Percentiles rank a stretch among this genome's conserved stretches.
phyloP scores from a whole-genome alignment of 37 sponge, comb jelly and placozoan genomes.

The Sycon ciliatum region DNA sequence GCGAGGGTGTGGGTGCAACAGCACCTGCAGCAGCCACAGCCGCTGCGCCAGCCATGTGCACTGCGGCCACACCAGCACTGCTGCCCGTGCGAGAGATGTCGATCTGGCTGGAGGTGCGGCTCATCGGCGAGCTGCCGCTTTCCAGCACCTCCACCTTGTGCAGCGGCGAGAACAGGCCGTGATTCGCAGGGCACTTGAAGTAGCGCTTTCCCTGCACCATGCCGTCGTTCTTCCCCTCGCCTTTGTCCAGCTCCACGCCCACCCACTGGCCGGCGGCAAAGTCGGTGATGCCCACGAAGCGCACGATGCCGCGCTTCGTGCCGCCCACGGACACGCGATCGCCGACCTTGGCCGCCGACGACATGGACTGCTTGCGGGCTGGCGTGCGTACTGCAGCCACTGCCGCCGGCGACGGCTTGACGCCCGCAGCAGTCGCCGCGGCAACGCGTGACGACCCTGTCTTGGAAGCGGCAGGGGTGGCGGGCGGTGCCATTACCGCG shows the following conservation, averaged over 20 bases:
- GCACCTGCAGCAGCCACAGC: too few species aligned
- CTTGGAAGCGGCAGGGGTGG: not conserved
- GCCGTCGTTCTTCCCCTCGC: conserved; percentile 67
- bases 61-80: too few species aligned
- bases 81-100: too few species aligned
- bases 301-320: conserved; percentile 36
- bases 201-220: conserved; percentile 49
- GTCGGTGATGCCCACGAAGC: conserved; percentile 30
- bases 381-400: not conserved
- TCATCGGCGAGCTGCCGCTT: conserved; percentile 26
- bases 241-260: conserved; percentile 80
- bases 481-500: too few species aligned
- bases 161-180: conserved; percentile 79
- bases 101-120: conserved; percentile 38
- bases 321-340: conserved; percentile 64
- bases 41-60: too few species aligned
- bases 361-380: not conserved
- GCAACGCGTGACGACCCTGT: too few species aligned
- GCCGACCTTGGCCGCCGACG: conserved; percentile 25
- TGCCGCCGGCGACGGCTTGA: not conserved
- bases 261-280: conserved; percentile 57
- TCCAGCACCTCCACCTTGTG: conserved; percentile 52
- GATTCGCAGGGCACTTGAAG: conserved; percentile 59
- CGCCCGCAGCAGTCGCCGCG: not conserved
- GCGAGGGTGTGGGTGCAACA: too few species aligned